A percentile compares a stretch with the other conserved stretches of the same genome.
phyloP scores from a whole-genome alignment of 2,888 invertebrate genomes.

The Cosmorhoe ocellata region DNA sequence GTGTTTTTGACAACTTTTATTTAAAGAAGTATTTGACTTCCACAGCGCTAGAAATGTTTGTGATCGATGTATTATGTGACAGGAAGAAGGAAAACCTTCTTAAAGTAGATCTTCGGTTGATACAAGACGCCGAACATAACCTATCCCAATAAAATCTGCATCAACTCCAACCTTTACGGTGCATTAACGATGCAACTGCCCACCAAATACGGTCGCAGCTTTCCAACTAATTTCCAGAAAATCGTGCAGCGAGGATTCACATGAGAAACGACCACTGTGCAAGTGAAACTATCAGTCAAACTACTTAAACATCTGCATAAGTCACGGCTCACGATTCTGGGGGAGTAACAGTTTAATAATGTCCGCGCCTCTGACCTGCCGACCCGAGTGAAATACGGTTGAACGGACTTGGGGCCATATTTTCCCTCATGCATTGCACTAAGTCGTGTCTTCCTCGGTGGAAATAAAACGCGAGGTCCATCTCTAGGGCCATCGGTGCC shows the following conservation, averaged over 20 bases:
- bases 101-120: too few relatives aligned
- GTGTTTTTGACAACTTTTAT: not conserved
- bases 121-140: constrained; percentile 1
- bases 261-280: constrained; percentile 75
- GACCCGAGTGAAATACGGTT: constrained; percentile 79
- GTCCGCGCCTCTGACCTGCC: constrained; percentile 73
- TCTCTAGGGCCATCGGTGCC: constrained; percentile 80
- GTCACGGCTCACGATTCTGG: constrained; percentile 77
- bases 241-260: constrained; percentile 74
- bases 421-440: constrained; percentile 77
- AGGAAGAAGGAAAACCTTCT: too few relatives aligned
- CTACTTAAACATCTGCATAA: constrained; percentile 80
- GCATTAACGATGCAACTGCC: constrained; percentile 24
- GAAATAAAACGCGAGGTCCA: constrained; percentile 82
- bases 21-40: too few relatives aligned
- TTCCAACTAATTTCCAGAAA: constrained; percentile 70
- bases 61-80: too few relatives aligned
- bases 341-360: constrained; percentile 80
- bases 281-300: constrained; percentile 79
- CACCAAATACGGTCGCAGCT: constrained; percentile 53
- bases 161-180: constrained; percentile 12
- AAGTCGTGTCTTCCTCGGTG: constrained; percentile 81
- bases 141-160: constrained; percentile 11
- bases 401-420: constrained; percentile 77
- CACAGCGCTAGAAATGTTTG: too few relatives aligned